These are phyloP conservation scores for Lasioglossum oenotherae DNA, from an alignment of 2,888 invertebrate genomes.

Conservation along the genomic window DNA sequence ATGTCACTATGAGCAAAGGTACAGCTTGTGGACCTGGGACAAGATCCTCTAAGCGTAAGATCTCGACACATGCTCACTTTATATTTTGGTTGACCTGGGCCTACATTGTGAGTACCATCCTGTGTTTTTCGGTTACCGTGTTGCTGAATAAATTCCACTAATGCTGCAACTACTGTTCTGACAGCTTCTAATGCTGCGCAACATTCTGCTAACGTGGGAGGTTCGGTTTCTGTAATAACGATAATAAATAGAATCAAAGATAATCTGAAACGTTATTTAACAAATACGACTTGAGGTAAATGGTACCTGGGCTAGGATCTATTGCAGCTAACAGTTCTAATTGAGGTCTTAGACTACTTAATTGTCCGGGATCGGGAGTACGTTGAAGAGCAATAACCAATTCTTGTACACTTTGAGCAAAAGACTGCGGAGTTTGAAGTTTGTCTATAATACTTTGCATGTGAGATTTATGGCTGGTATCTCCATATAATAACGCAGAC, in stretches of 20 bases:
- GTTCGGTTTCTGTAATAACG: conserved; percentile 85
- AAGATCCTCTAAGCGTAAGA: conserved; percentile 90
- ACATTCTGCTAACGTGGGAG: conserved; percentile 88
- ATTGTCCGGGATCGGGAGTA: conserved; percentile 93
- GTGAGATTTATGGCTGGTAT: conserved; percentile 97
- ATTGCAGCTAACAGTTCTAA: conserved; percentile 94
- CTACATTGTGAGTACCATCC: conserved; percentile 85
- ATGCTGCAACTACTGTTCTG: conserved; percentile 89
- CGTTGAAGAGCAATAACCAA: conserved; percentile 95
- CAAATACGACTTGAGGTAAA: background rate
- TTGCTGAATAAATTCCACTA: conserved; percentile 91
- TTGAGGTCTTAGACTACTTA: conserved; percentile 91
- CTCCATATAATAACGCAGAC: conserved; percentile 98
- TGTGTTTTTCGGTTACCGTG: conserved; percentile 89
- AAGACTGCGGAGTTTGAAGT: conserved; percentile 96
- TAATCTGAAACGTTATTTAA: background rate
- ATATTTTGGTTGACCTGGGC: conserved; percentile 89
- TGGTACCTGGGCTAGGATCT: conserved; percentile 92
- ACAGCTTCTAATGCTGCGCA: conserved; percentile 89
- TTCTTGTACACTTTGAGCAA: conserved; percentile 96
- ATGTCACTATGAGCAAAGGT: conserved; percentile 97
- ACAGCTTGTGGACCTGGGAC: conserved; percentile 94
- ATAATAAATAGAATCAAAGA: background rate
- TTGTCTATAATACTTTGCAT: conserved; percentile 98
- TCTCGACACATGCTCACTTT: conserved; percentile 97